Conservation (phyloP, 92 coral and sea anemone species). For the Porites cylindrica region DNA sequence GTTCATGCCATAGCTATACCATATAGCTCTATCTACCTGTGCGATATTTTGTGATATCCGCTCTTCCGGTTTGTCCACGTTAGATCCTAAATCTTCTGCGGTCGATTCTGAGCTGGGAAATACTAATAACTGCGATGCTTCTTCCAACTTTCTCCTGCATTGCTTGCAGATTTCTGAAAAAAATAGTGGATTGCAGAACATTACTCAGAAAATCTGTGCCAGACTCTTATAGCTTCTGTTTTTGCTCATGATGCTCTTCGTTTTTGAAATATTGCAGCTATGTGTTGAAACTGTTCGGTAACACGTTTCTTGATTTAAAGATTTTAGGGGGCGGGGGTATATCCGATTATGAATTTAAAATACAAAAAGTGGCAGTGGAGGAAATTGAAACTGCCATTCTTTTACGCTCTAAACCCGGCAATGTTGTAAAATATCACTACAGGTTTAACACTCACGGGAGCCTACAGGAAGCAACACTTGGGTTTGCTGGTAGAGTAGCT, state of each 20-base stretch:
- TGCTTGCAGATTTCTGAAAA: slow-evolving; percentile 41
- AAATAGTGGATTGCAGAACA: too few species aligned
- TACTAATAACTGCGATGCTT: neutral
- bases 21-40: neutral
- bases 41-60: neutral
- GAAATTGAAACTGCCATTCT: neutral
- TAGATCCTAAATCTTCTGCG: neutral
- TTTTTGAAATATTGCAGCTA: too few species aligned
- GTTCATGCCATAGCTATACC: too few species aligned
- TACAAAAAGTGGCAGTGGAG: too few species aligned
- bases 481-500: slow-evolving; percentile 28
- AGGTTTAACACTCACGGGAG: slow-evolving; percentile 23
- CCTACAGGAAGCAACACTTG: slow-evolving; percentile 32
- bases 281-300: too few species aligned
- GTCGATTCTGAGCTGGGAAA: slow-evolving; percentile 5
- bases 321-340: too few species aligned
- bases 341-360: too few species aligned
- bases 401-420: neutral
- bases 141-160: slow-evolving; percentile 13
- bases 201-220: too few species aligned
- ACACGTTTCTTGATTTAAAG: too few species aligned
- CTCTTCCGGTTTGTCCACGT: neutral
- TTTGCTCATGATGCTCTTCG: too few species aligned
- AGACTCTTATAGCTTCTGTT: too few species aligned
- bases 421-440: neutral